Base-by-base conservation (phyloP, 2,888 invertebrate species). In the Macrophya alboannulata region DNA sequence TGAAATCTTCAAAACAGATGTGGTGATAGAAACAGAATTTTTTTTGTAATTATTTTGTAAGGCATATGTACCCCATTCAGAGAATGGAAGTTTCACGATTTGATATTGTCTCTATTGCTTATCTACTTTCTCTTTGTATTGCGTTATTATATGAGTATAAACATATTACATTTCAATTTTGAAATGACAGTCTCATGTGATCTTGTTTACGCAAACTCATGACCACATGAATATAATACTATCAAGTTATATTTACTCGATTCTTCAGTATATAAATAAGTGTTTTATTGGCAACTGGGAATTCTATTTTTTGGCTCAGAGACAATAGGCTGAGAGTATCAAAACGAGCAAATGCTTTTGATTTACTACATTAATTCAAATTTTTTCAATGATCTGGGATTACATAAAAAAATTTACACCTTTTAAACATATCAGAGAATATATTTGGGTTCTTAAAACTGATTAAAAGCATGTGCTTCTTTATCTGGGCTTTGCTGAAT, bases 141-240 rank as follows among this genome's bases (percentile, higher is more conserved):
- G 77, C 31, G 31, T 37, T 74, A 43, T 45, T 12, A 48, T 77
- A 31, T 25, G 21, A 12, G n/a, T 55, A 51, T 43, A 43, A 25
- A 62, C 59, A 81, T 81, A 81, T 62, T 62, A 43, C 62, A 21
- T 62, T 62, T 62, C 12, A 62, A 25, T n/a, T 62, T 25, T 62
- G 43, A 62, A 81, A 51, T 62, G 43, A 31, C 15, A 40, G 10
- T 25, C 10, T 43, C 81, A 81, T 62, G 62, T 81, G 59, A 81
- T 81, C 9, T 62, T 81, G 62, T 37, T 81, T 81, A n/a, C 31
- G 43, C 40, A n/a, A 62, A 81, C 21, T 17, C 79, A 12, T 21
- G 59, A 68, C n/a, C 81, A 81, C 81, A n/a, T 81, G 81, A 81
- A 25, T 37, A 40, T 81, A 45, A 81, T 81, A 81, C 59, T 62